phyloP scores from a whole-genome alignment of 2,888 invertebrate genomes.

The Panzeria rudis region DNA sequence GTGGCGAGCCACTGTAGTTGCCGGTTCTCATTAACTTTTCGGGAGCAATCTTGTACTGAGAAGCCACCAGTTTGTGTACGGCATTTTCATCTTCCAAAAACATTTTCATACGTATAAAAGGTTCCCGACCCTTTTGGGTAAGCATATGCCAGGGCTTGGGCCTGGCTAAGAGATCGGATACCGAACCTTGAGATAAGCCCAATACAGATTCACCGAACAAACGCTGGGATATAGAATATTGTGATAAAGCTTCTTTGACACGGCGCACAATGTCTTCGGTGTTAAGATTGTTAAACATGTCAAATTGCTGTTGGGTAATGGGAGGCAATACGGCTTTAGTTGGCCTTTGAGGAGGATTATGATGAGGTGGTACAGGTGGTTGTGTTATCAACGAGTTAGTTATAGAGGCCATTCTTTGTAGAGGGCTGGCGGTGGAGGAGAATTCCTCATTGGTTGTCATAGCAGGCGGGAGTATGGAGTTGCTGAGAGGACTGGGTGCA shows the following conservation, averaged over 20 bases:
- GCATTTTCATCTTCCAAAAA: constrained; percentile 98
- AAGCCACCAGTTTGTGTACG: constrained; percentile 96
- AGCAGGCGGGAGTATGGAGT: constrained; percentile 93
- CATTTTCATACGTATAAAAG: constrained; percentile 99
- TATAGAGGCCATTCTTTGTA: constrained; percentile 98
- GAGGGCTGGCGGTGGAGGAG: constrained; percentile 95
- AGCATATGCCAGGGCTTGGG: constrained; percentile 99
- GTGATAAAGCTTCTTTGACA: constrained; percentile 96
- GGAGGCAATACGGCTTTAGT: constrained; percentile 98
- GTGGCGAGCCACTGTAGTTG: constrained; percentile 93
- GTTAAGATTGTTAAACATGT: constrained; percentile 98
- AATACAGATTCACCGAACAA: constrained; percentile 99
- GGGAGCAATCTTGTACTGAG: constrained; percentile 98
- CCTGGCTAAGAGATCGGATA: constrained; percentile 97
- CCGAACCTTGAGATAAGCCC: constrained; percentile 97
- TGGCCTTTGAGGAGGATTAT: constrained; percentile 92
- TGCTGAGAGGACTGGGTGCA: constrained; percentile 92
- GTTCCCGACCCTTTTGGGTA: constrained; percentile 97
- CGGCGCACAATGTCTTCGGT: constrained; percentile 99
- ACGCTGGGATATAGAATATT: constrained; percentile 98
- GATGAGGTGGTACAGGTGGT: constrained; percentile 93
- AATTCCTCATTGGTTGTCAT: constrained; percentile 93
- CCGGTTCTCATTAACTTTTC: constrained; percentile 98
- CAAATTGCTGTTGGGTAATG: constrained; percentile 99
- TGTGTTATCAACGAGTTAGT: constrained; percentile 98